These are phyloP conservation scores for Doryteuthis pealeii DNA, from an alignment of 1,140 invertebrate genomes.

Conservation along the genomic window DNA sequence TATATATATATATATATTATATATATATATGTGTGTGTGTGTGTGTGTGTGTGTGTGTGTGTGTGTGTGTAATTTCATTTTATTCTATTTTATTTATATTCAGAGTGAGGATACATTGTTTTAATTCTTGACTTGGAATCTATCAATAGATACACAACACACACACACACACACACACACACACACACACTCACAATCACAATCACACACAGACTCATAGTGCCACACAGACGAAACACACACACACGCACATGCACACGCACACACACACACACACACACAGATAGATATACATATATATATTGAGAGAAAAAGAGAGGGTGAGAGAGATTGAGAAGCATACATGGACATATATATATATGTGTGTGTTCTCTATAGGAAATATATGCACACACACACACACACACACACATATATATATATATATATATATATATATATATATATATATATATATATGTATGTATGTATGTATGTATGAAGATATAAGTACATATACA, in stretches of 20 bases:
- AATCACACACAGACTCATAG: background rate
- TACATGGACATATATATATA: background rate
- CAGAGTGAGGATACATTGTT: no score
- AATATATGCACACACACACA: background rate
- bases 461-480: background rate
- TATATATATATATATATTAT: no score
- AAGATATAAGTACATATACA: background rate
- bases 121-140: no score
- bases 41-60: no score
- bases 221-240: background rate
- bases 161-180: background rate
- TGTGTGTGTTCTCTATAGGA: background rate
- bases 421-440: background rate
- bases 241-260: background rate
- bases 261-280: conserved; percentile 1
- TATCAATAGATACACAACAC: no score
- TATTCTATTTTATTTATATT: no score
- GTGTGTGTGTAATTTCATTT: no score
- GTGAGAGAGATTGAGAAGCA: background rate
- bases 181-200: background rate
- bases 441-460: background rate
- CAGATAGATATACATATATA: background rate
- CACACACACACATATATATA: background rate
- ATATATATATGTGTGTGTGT: no score
- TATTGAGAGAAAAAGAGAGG: no score